These are phyloP conservation scores for Ernsta delagoae DNA, from an alignment of 2,888 invertebrate genomes.

Conservation along the genomic window DNA sequence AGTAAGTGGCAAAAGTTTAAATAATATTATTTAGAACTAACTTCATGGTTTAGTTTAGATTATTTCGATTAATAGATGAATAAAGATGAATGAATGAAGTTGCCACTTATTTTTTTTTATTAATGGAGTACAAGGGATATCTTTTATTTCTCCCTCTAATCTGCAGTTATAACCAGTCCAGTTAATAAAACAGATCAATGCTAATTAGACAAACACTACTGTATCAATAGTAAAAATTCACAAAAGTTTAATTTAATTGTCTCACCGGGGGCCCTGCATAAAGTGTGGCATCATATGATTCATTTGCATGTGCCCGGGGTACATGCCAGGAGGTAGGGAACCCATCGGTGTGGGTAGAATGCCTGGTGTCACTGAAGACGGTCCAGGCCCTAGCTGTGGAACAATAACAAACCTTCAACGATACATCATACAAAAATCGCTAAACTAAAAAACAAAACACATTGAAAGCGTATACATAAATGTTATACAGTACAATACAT, in stretches of 20 bases:
- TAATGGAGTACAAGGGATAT: no score
- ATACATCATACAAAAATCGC: background rate
- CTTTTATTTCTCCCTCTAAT: no score
- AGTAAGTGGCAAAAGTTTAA: background rate
- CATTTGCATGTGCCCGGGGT: conserved; percentile 88
- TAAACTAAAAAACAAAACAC: background rate
- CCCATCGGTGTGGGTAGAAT: conserved; percentile 84
- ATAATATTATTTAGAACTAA: background rate
- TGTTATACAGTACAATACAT: background rate
- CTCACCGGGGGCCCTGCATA: conserved; percentile 86
- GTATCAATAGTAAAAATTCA: no score
- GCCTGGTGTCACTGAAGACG: conserved; percentile 86
- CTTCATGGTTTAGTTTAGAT: background rate
- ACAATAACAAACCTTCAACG: background rate
- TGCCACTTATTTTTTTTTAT: no score
- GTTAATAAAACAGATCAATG: no score
- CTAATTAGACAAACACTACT: no score
- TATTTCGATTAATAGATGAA: no score
- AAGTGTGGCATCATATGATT: conserved; percentile 90
- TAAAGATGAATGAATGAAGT: no score
- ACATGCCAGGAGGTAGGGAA: conserved; percentile 88
- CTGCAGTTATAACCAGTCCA: no score
- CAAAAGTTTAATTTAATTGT: background rate
- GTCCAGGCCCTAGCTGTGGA: conserved; percentile 79
- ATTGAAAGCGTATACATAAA: background rate